A percentile compares a stretch with the other conserved stretches of the same genome.
Conservation (phyloP, 2,113 vertebrate species). For the Hydrochoerus hydrochaeris region DNA sequence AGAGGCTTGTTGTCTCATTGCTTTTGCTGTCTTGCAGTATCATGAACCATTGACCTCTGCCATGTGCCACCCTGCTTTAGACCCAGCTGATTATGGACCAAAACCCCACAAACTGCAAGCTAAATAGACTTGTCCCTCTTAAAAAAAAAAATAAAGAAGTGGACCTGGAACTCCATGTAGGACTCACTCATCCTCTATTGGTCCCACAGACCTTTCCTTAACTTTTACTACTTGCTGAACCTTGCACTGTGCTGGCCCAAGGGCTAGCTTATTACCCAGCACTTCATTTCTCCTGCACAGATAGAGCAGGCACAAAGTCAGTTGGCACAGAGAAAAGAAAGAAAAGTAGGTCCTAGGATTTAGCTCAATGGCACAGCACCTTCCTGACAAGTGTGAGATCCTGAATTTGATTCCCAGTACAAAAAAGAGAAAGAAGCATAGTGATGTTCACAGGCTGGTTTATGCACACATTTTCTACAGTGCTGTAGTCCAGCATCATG, state of each 20-base stretch:
- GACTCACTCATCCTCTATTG: not conserved
- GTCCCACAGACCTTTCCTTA: not conserved
- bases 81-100: not conserved
- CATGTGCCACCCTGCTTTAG: not conserved
- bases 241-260: not conserved
- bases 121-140: not conserved
- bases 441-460: not conserved
- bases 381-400: too few relatives aligned
- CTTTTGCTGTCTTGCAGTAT: not conserved
- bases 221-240: not conserved
- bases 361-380: too few relatives aligned
- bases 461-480: too few relatives aligned
- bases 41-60: not conserved
- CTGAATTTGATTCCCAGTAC: too few relatives aligned
- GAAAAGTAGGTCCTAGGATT: not conserved
- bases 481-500: too few relatives aligned
- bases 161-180: not conserved
- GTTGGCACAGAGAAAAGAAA: not conserved
- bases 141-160: not conserved
- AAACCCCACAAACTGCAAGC: not conserved
- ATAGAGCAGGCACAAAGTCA: not conserved
- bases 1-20: not conserved
- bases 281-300: not conserved
- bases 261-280: not conserved
- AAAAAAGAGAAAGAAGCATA: not conserved